These are phyloP conservation scores for Drosophila dives DNA, from an alignment of 2,888 invertebrate species.

Conservation along the genomic window DNA sequence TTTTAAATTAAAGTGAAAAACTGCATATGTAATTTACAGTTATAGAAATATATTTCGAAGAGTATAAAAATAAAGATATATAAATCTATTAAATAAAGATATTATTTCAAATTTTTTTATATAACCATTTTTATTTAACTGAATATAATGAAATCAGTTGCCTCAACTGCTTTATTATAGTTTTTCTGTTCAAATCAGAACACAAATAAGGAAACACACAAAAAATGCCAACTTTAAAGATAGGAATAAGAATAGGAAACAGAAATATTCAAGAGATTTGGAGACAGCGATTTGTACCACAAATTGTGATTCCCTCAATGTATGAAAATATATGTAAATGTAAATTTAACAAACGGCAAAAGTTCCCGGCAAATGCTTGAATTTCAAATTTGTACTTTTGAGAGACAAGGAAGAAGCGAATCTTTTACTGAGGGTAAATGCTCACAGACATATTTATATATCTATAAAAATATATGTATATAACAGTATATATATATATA, in stretches of 20 bases:
- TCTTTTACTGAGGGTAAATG: neutral
- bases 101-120: neutral
- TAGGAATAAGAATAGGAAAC: neutral
- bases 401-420: slow-evolving; percentile 28
- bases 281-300: neutral
- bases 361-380: slow-evolving; percentile 25
- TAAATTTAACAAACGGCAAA: slow-evolving; percentile 4
- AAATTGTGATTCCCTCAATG: slow-evolving; percentile 1
- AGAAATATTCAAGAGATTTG: slow-evolving; percentile 7
- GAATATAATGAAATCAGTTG: neutral
- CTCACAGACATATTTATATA: neutral
- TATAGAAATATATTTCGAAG: neutral
- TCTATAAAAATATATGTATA: neutral
- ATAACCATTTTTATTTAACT: no score
- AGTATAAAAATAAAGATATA: neutral
- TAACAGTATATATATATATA: neutral
- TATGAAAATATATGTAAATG: slow-evolving; percentile 38
- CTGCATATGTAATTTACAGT: neutral
- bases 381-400: slow-evolving; percentile 51
- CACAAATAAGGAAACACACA: neutral
- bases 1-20: neutral
- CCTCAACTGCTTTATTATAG: neutral
- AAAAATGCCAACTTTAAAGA: neutral
- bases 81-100: no score
- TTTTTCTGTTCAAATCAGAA: neutral